A percentile compares a stretch with the other conserved stretches of the same genome.
phyloP scores from a whole-genome alignment of 2,888 invertebrate genomes.

The Yponomeuta sedellus region DNA sequence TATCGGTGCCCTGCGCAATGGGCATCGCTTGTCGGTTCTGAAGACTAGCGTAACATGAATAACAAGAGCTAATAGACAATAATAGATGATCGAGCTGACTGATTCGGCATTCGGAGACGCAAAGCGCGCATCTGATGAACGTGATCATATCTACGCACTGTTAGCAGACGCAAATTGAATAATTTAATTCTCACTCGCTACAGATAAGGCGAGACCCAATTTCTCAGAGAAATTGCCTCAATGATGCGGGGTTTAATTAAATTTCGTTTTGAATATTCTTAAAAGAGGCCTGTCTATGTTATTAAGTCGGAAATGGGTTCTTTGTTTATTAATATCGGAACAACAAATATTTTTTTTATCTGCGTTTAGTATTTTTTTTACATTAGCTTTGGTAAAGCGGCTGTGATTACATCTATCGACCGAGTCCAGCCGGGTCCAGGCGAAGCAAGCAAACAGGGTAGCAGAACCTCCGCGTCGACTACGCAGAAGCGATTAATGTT shows the following conservation, averaged over 20 bases:
- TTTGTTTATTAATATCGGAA: no score
- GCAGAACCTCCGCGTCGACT: constrained; percentile 29
- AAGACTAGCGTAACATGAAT: constrained; percentile 40
- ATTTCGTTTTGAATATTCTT: constrained; percentile 35
- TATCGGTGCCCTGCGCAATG: constrained; percentile 32
- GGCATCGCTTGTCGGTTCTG: constrained; percentile 39
- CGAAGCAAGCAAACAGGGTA: constrained; percentile 20
- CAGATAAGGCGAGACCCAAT: constrained; percentile 35
- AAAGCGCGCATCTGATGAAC: constrained; percentile 13
- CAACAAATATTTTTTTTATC: no score
- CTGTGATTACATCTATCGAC: constrained; percentile 39
- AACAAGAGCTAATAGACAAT: constrained; percentile 49
- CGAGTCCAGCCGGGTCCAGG: constrained; percentile 19
- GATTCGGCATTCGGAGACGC: constrained; percentile 43
- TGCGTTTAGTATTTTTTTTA: background rate
- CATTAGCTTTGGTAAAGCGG: constrained; percentile 11
- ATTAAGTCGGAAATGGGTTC: background rate
- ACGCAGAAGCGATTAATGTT: constrained; percentile 58
- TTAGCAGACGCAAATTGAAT: constrained; percentile 49
- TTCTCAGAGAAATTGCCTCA: constrained; percentile 20
- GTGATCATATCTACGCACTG: constrained; percentile 22
- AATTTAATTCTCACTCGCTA: constrained; percentile 33
- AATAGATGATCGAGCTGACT: constrained; percentile 42
- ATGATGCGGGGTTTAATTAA: constrained; percentile 42
- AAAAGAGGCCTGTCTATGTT: no score